Conservation (phyloP, 2,797 vertebrate genomes). For the Xiphophorus birchmanni region DNA sequence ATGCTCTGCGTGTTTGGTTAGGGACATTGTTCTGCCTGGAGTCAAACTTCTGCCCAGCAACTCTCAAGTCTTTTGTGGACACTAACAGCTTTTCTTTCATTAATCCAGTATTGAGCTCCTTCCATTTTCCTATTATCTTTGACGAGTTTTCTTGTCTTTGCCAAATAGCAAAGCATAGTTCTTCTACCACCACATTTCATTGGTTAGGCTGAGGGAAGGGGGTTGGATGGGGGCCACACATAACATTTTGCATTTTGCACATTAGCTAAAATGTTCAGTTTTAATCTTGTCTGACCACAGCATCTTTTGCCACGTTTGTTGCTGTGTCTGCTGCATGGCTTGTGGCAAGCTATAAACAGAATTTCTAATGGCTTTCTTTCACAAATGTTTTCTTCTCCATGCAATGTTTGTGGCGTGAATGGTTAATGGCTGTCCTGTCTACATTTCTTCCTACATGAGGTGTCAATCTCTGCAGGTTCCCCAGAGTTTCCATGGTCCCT, state of each 20-base stretch:
- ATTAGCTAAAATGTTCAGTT: background rate
- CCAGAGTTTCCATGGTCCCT: background rate
- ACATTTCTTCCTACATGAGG: background rate
- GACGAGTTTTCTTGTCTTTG: background rate
- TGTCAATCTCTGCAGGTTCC: background rate
- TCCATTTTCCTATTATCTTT: background rate
- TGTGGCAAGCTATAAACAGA: background rate
- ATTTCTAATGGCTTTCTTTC: background rate
- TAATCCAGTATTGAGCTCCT: background rate
- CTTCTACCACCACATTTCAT: background rate
- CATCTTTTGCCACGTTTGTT: background rate
- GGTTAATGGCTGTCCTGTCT: background rate
- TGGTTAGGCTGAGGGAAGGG: no score
- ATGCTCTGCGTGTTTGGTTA: background rate
- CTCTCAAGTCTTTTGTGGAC: background rate
- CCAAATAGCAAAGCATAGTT: background rate
- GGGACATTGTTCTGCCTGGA: background rate
- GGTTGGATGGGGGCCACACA: background rate
- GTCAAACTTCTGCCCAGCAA: background rate
- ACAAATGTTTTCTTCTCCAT: background rate
- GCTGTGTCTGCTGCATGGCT: background rate
- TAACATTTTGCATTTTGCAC: background rate
- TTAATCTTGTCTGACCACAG: background rate
- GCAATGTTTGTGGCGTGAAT: background rate
- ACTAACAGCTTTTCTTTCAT: background rate